Conservation (phyloP, 2,888 invertebrate genomes). For the Biston betularia region DNA sequence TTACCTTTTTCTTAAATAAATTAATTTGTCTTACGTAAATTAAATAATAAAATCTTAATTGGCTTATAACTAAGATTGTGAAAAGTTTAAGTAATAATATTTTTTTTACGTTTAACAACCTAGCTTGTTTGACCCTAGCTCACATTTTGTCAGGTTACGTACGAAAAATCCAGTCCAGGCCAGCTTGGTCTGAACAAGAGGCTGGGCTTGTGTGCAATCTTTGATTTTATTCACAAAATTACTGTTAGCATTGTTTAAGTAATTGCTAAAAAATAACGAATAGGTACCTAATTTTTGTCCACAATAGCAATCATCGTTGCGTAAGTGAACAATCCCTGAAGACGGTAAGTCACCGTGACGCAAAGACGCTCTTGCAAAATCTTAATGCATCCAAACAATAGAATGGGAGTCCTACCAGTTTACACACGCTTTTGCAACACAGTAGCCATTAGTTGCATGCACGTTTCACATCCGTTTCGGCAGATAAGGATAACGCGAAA, state of each 20-base stretch:
- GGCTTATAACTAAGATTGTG: too few relatives aligned
- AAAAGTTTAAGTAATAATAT: too few relatives aligned
- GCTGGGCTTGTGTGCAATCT: too few relatives aligned
- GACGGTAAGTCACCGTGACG: constrained; percentile 67
- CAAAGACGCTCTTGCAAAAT: constrained; percentile 65
- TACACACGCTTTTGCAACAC: constrained; percentile 66
- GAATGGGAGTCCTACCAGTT: constrained; percentile 65
- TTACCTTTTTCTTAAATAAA: too few relatives aligned
- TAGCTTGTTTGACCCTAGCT: too few relatives aligned
- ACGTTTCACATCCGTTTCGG: constrained; percentile 55
- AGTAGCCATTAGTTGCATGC: constrained; percentile 40
- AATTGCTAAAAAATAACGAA: constrained; percentile 14
- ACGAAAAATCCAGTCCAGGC: too few relatives aligned
- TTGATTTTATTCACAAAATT: too few relatives aligned
- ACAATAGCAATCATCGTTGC: constrained; percentile 40
- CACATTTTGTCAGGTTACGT: too few relatives aligned
- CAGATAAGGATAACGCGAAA: constrained; percentile 52
- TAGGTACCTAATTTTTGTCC: constrained; percentile 15
- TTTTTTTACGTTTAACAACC: too few relatives aligned
- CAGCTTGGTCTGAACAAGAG: too few relatives aligned
- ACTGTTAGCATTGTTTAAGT: constrained; percentile 19
- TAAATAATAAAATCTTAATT: too few relatives aligned
- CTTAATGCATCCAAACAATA: constrained; percentile 69
- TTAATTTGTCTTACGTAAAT: too few relatives aligned
- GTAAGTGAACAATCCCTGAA: constrained; percentile 55